phyloP scores from a whole-genome alignment of 2,113 vertebrate genomes.

The Corapipo altera region DNA sequence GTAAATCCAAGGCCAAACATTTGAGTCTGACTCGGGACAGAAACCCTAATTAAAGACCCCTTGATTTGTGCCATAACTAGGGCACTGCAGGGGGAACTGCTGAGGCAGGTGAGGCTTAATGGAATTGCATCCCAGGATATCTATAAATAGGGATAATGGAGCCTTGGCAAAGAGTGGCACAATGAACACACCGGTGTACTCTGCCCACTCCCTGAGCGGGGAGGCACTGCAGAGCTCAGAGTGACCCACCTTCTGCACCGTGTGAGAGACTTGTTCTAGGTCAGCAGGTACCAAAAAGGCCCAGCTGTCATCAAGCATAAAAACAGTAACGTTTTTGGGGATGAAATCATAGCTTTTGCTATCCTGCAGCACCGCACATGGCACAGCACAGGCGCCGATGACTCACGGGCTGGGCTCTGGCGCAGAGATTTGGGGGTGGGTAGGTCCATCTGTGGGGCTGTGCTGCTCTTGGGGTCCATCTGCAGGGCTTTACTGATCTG shows the following conservation, averaged over 20 bases:
- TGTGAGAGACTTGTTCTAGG: slow-evolving; percentile 45
- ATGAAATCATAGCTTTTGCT: slow-evolving; percentile 54
- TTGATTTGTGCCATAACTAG: neutral
- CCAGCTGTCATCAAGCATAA: slow-evolving; percentile 36
- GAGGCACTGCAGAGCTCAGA: neutral
- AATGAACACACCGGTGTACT: neutral
- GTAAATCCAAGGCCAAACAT: neutral
- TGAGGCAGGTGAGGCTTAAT: slow-evolving; percentile 12
- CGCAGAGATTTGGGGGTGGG: neutral
- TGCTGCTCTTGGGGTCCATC: neutral
- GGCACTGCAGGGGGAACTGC: neutral
- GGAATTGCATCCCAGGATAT: neutral
- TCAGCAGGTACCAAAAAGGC: slow-evolving; percentile 58
- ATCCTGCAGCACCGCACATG: neutral
- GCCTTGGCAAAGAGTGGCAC: neutral
- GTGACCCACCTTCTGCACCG: slow-evolving; percentile 27
- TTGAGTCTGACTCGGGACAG: neutral
- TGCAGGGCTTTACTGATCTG: neutral
- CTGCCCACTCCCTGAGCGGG: neutral
- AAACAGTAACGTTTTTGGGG: neutral
- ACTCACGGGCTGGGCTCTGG: slow-evolving; percentile 13
- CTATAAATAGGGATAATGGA: slow-evolving; percentile 42
- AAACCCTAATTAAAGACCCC: neutral
- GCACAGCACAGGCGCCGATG: neutral
- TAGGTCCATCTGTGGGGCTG: slow-evolving; percentile 23